Evolutionary conservation across 2,797 vertebrate genomes (phyloP), one percentile per base, ranked within the genome.

Genomic region (Mycteria americana): DNA sequence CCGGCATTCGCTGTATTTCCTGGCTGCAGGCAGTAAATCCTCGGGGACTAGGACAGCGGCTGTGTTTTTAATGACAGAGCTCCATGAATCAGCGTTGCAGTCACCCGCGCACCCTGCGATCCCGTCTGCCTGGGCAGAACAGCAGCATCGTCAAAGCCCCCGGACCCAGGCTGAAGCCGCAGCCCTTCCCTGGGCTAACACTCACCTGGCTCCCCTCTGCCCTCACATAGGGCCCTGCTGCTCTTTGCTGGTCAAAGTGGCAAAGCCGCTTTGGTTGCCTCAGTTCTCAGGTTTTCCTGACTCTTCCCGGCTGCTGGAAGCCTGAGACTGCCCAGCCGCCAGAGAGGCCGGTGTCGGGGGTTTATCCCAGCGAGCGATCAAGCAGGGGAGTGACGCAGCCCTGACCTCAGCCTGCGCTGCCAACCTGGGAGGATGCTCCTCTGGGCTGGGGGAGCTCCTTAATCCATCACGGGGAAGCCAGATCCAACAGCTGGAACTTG

Each of bases 331-430:
- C 18, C 9, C 64, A 59, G 23, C 37, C 31, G 46, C 15, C 9
- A 12, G 9, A 46, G 13, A 16, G 18, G 9, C n/a, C 5, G 2
- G 57, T 14, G 41, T 13, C 1, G 2, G 27, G 39, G n/a, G 18
- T 39, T 70, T 65, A 35, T 11, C 35, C 35, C 82, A 19, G 11
- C 2, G 4, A 39, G 51, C 1, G 3, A 25, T 3, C 19, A 13
- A 27, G 46, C 41, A 48, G n/a, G 45, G 31, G 16, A 27, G 24
- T 7, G 39, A 19, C 1, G 3, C 16, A 24, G 60, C 35, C 62
- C 46, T 15, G 30, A 31, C 16, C 2, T 2, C 57, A 30, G 33
- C 63, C 50, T 24, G 9, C 2, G 6, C n/a, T 51, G 12, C 53
- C 22, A 23, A 9, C 21, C 41, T 33, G 43, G 63, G 21, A 77